Conservation (phyloP, 2,113 vertebrate species). For the Miniopterus natalensis region DNA sequence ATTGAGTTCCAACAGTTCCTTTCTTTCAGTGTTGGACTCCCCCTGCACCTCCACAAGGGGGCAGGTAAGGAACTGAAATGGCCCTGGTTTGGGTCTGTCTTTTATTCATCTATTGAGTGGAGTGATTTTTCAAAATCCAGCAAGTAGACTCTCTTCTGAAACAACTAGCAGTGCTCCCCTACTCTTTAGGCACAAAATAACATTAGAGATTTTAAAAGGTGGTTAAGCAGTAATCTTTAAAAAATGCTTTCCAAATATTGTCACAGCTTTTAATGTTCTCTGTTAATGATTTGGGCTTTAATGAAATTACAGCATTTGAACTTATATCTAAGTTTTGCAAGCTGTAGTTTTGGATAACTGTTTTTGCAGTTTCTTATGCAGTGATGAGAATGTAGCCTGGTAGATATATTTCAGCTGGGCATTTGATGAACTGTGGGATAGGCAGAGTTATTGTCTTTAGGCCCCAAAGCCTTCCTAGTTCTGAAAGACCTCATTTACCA, state of each 20-base stretch:
- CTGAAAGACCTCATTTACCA: not conserved
- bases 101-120: not conserved
- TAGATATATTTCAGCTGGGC: not conserved
- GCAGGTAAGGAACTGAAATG: conserved; percentile 42
- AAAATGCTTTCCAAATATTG: not conserved
- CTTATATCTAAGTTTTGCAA: not conserved
- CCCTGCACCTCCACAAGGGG: conserved; percentile 71
- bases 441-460: not conserved
- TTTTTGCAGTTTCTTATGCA: not conserved
- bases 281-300: not conserved
- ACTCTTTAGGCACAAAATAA: not conserved
- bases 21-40: not conserved
- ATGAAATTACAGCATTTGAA: not conserved
- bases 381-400: not conserved
- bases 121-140: conserved; percentile 29
- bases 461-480: not conserved
- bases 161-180: not conserved
- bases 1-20: not conserved
- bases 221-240: not conserved
- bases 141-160: not conserved
- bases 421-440: not conserved
- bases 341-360: not conserved
- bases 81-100: conserved; percentile 1
- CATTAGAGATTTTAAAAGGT: not conserved
- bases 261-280: not conserved